Percentiles rank a stretch among this genome's conserved stretches.
phyloP scores from a whole-genome alignment of 2,797 vertebrate genomes.

The Antrozous pallidus region DNA sequence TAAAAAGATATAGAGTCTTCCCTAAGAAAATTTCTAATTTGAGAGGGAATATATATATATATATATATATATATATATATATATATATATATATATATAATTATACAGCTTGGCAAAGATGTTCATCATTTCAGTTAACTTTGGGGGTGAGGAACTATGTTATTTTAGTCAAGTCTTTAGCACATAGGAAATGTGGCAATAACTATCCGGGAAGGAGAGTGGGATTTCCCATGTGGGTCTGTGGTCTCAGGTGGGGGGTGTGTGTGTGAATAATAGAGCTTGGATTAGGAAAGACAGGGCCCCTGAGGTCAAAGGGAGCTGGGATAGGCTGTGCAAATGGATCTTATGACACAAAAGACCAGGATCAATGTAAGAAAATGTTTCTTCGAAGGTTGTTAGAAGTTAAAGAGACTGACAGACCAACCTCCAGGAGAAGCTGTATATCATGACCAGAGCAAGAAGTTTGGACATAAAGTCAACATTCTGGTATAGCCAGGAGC shows the following conservation, averaged over 20 bases:
- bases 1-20: not conserved
- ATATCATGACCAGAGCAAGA: not conserved
- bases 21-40: not conserved
- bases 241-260: not conserved
- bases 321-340: not conserved
- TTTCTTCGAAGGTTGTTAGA: not conserved
- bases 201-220: not conserved
- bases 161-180: not conserved
- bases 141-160: not conserved
- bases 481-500: not conserved
- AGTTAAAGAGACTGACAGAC: not conserved
- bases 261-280: not conserved
- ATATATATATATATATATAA: not conserved
- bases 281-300: not conserved
- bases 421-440: not conserved
- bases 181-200: not conserved
- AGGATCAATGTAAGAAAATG: not conserved
- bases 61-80: not conserved
- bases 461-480: not conserved
- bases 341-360: not conserved
- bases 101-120: not conserved
- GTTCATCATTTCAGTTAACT: not conserved
- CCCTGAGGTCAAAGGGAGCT: not conserved
- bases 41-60: not conserved
- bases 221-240: not conserved